These are phyloP conservation scores for Drosophila antonietae DNA, from an alignment of 2,888 invertebrate species.

Conservation along the genomic window DNA sequence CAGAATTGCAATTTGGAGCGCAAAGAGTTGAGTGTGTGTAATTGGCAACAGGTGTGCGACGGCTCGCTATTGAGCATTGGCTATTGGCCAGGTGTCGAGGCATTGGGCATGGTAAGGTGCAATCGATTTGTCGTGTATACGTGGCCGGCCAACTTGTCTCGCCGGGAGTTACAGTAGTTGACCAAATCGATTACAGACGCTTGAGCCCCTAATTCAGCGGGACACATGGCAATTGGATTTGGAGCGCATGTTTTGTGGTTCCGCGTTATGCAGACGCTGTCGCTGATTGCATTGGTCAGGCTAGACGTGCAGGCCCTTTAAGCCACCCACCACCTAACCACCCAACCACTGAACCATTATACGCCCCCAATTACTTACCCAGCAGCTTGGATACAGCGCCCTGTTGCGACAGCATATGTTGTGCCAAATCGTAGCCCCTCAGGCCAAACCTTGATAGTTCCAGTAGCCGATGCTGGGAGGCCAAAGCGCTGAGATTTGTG, in stretches of 20 bases:
- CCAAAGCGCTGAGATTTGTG: conserved; percentile 88
- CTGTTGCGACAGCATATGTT: conserved; percentile 95
- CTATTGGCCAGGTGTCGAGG: conserved; percentile 62
- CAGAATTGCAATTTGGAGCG: conserved; percentile 62
- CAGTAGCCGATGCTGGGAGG: conserved; percentile 91
- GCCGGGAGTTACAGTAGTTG: conserved; percentile 38
- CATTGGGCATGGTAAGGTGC: conserved; percentile 63
- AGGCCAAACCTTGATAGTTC: conserved; percentile 93
- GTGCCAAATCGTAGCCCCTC: conserved; percentile 95
- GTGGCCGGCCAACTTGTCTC: conserved; percentile 57
- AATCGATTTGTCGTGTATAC: conserved; percentile 78
- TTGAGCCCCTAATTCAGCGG: conserved; percentile 61
- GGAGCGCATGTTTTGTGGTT: conserved; percentile 74
- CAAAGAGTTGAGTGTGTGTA: conserved; percentile 25
- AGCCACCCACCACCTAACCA: not conserved
- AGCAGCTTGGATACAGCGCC: conserved; percentile 95
- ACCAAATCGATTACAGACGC: conserved; percentile 75
- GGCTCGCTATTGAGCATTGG: conserved; percentile 17
- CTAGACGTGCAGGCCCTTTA: conserved; percentile 24
- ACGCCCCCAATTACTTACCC: conserved; percentile 87
- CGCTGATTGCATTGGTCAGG: conserved; percentile 69
- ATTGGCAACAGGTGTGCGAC: conserved; percentile 52
- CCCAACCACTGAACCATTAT: not conserved
- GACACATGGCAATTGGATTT: conserved; percentile 75
- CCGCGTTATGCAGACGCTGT: conserved; percentile 21